Percentiles rank a stretch among this genome's conserved stretches.
Conservation (phyloP, 2,797 vertebrate species). For the Hydrocynus forskahlii region DNA sequence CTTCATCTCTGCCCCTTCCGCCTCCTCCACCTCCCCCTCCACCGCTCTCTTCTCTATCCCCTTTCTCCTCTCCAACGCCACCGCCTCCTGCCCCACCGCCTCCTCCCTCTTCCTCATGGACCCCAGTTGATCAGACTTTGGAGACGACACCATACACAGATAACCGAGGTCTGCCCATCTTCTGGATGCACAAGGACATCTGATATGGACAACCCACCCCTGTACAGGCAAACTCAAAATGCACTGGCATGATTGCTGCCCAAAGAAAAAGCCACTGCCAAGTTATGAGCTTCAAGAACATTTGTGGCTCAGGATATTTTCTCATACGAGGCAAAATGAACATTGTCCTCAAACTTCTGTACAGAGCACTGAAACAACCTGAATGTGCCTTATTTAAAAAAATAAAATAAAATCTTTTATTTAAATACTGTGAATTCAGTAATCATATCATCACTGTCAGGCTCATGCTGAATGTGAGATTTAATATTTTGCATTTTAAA, state of each 20-base stretch:
- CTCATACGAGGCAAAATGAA: neutral
- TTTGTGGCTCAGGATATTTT: slow-evolving; percentile 20
- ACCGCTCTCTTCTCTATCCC: slow-evolving; percentile 28
- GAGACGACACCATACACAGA: slow-evolving; percentile 84
- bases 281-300: neutral
- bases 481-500: slow-evolving; percentile 12
- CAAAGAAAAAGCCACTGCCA: neutral
- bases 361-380: slow-evolving; percentile 31
- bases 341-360: neutral
- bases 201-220: slow-evolving; percentile 52
- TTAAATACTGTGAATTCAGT: neutral
- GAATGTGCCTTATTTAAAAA: slow-evolving; percentile 40
- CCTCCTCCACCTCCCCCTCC: slow-evolving; percentile 17
- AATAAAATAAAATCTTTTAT: neutral
- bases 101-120: slow-evolving; percentile 43
- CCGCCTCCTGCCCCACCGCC: slow-evolving; percentile 39
- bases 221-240: neutral
- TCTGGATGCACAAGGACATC: slow-evolving; percentile 96
- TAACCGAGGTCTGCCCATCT: slow-evolving; percentile 84
- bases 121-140: slow-evolving; percentile 67
- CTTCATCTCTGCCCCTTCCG: neutral
- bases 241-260: neutral
- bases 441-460: slow-evolving; percentile 8
- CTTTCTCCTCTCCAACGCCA: neutral
- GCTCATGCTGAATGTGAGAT: neutral